Evolutionary conservation across 2,888 invertebrate genomes (phyloP), one percentile per base, ranked within the genome.

Genomic region (Thelaira solivaga): DNA sequence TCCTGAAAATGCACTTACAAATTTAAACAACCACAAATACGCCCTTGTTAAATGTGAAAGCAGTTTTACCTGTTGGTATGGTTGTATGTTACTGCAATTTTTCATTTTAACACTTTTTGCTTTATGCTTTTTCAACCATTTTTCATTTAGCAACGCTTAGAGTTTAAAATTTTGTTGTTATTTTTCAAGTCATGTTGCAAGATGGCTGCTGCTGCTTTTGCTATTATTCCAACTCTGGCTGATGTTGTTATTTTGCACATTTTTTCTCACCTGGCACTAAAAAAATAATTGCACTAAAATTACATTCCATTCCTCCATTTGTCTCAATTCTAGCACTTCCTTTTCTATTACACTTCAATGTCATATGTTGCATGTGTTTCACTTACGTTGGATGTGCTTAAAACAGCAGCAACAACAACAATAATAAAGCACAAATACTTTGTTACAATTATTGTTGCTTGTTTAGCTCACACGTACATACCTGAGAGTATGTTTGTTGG

Each of bases 231-330:
- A 20, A 47, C 20, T 49, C 43, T 2, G 1, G 22, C 11, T 41
- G 22, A 57, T 26, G 26, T 34, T 67, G 49, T 59, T 59, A 5
- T 57, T n/a, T 59, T 10, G 34, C 26, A 41, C 57, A 39, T 51
- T 39, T 53, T 41, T 67, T 76, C 72, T 61, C 61, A 76, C 76
- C 76, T 76, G 76, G 29, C 72, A 76, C 65, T 76, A 55, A 67
- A 76, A n/a, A n/a, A 76, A 67, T 76, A 76, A 76, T 76, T 76
- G 76, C 76, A 67, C 65, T 34, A 41, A 61, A 71, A 71, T 65
- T 51, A 72, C 65, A 72, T 72, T 72, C 57, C 49, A 57, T 64
- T 75, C 43, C 67, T 61, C 10, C 51, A 51, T 71, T 47, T 49
- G 57, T 64, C 69, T 59, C 31, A 51, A 45, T 43, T 43, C 26